phyloP scores from a whole-genome alignment of 92 coral and sea anemone genomes.

The Parazoanthus atlanticus region DNA sequence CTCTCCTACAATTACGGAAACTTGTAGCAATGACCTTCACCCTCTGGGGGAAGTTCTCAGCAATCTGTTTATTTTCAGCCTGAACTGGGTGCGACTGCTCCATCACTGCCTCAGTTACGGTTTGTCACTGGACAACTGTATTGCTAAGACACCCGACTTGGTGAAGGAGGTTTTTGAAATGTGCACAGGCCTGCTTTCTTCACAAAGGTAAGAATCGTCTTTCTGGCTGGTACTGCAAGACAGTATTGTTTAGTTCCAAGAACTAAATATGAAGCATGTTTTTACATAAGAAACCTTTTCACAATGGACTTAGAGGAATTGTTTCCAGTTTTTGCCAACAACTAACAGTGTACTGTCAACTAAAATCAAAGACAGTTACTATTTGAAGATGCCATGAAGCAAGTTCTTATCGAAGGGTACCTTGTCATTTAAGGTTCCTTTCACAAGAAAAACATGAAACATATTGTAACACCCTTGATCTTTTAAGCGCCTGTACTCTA shows the following conservation, averaged over 20 bases:
- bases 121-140: constrained; percentile 43
- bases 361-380: not conserved
- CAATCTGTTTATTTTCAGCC: constrained; percentile 46
- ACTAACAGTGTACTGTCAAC: not conserved
- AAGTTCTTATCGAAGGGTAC: no score
- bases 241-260: not conserved
- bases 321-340: not conserved
- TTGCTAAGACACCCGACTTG: constrained; percentile 48
- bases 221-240: not conserved
- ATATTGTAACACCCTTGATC: no score
- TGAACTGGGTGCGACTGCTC: constrained; percentile 88
- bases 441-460: no score
- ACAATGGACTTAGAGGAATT: no score
- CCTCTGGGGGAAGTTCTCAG: not conserved
- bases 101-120: constrained; percentile 85
- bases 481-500: no score
- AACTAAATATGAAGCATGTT: no score
- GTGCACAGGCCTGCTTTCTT: constrained; percentile 67
- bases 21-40: no score
- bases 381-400: not conserved
- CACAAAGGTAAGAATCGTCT: constrained; percentile 57
- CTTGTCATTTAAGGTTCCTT: no score
- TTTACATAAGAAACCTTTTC: no score
- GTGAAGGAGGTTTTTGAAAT: constrained; percentile 68
- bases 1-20: no score